Evolutionary conservation across 1,140 invertebrate genomes (phyloP).

Genomic region (Pseudomyrmex pallidus): DNA sequence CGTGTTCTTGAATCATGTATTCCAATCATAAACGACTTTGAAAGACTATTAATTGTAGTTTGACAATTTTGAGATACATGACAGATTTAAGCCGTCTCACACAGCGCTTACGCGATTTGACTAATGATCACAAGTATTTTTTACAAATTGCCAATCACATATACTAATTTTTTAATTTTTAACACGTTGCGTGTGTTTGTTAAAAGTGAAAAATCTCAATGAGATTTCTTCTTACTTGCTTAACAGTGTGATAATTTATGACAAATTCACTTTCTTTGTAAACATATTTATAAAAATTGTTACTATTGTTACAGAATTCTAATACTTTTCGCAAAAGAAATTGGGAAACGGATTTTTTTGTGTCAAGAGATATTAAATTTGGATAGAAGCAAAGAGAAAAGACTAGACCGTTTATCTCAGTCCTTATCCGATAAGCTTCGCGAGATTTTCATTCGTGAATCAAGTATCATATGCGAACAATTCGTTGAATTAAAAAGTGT

Average conservation of each 20-base stretch:
- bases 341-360: slow-evolving; percentile 11
- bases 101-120: slow-evolving; percentile 1
- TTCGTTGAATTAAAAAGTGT: neutral
- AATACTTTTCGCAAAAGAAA: slow-evolving; percentile 28
- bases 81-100: slow-evolving; percentile 41
- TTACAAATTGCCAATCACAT: neutral
- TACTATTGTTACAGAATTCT: neutral
- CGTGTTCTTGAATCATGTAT: slow-evolving; percentile 41
- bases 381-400: slow-evolving; percentile 39
- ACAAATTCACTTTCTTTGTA: neutral
- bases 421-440: slow-evolving; percentile 35
- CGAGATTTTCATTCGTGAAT: neutral
- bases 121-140: slow-evolving; percentile 28
- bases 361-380: slow-evolving; percentile 44
- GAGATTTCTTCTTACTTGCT: neutral
- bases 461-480: slow-evolving; percentile 14
- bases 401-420: slow-evolving; percentile 34
- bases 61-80: slow-evolving; percentile 37
- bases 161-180: neutral
- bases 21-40: slow-evolving; percentile 48
- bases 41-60: slow-evolving; percentile 46
- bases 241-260: slow-evolving; percentile 17
- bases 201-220: slow-evolving; percentile 6
- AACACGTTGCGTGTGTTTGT: no score
- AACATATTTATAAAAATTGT: slow-evolving; percentile 7